These are phyloP conservation scores for Trissoscelio sp. DNA, from an alignment of 2,888 invertebrate species.

Conservation along the genomic window DNA sequence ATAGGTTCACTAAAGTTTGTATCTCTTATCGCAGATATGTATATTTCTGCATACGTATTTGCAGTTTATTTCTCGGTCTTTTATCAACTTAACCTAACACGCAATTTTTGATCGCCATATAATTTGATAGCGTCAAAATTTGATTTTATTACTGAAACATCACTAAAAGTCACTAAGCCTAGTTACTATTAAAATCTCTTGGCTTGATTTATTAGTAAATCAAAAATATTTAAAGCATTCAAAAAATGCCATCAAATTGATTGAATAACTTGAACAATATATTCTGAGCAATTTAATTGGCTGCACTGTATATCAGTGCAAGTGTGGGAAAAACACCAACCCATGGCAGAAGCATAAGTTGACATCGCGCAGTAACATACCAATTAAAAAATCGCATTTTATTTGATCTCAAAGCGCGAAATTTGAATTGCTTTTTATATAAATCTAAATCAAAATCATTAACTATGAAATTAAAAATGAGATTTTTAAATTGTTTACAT, in stretches of 20 bases:
- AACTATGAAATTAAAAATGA: too few relatives aligned
- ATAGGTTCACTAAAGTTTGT: constrained; percentile 1
- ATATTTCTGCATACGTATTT: not conserved
- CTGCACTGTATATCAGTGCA: constrained; percentile 29
- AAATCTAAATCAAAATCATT: not conserved
- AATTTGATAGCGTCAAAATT: constrained; percentile 21
- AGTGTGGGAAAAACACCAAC: constrained; percentile 25
- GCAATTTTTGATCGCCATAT: constrained; percentile 28
- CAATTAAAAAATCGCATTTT: too few relatives aligned
- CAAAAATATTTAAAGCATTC: not conserved
- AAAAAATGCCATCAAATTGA: constrained; percentile 29
- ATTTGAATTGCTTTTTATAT: not conserved
- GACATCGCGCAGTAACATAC: not conserved
- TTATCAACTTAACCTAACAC: constrained; percentile 58
- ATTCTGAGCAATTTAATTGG: constrained; percentile 45
- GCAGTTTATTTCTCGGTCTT: constrained; percentile 35
- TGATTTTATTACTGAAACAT: constrained; percentile 11
- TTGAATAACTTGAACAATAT: constrained; percentile 46
- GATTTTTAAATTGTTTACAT: too few relatives aligned
- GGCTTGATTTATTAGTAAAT: not conserved
- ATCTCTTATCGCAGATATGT: constrained; percentile 22
- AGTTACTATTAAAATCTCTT: not conserved
- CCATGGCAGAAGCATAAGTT: too few relatives aligned
- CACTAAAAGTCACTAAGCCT: constrained; percentile 10
- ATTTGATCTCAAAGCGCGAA: not conserved